Percentiles rank a stretch among this genome's conserved stretches.
These are phyloP conservation scores for Papilio aristodemus DNA, from an alignment of 1,140 invertebrate species.

Conservation along the genomic window DNA sequence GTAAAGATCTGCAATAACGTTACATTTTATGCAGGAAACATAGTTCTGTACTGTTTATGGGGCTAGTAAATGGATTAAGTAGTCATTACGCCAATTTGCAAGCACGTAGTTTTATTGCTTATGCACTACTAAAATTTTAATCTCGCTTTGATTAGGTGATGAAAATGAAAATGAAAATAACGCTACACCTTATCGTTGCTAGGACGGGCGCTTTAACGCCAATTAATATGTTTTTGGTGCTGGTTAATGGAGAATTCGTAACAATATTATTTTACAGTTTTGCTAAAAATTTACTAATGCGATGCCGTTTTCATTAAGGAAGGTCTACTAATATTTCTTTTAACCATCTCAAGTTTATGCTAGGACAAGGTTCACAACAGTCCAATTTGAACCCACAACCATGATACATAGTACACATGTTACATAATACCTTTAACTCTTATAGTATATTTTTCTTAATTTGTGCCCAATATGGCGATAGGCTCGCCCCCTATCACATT, in stretches of 20 bases:
- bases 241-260: neutral
- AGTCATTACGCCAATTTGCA: slow-evolving; percentile 48
- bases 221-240: slow-evolving; percentile 26
- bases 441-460: too few species aligned
- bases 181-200: slow-evolving; percentile 40
- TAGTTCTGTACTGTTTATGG: slow-evolving; percentile 36
- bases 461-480: too few species aligned
- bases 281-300: too few species aligned
- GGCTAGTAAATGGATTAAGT: slow-evolving; percentile 32
- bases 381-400: too few species aligned
- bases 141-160: slow-evolving; percentile 56
- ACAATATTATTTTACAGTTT: neutral
- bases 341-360: too few species aligned
- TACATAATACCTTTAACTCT: too few species aligned
- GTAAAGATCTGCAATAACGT: slow-evolving; percentile 13
- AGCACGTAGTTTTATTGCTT: slow-evolving; percentile 52
- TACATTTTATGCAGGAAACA: slow-evolving; percentile 29
- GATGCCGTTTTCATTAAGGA: too few species aligned
- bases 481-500: too few species aligned
- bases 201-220: slow-evolving; percentile 39
- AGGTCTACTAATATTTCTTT: too few species aligned
- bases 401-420: too few species aligned
- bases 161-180: slow-evolving; percentile 51
- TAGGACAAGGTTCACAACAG: too few species aligned
- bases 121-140: slow-evolving; percentile 61